Conservation (phyloP, 2,113 vertebrate genomes). For the Sphaerodactylus townsendi region DNA sequence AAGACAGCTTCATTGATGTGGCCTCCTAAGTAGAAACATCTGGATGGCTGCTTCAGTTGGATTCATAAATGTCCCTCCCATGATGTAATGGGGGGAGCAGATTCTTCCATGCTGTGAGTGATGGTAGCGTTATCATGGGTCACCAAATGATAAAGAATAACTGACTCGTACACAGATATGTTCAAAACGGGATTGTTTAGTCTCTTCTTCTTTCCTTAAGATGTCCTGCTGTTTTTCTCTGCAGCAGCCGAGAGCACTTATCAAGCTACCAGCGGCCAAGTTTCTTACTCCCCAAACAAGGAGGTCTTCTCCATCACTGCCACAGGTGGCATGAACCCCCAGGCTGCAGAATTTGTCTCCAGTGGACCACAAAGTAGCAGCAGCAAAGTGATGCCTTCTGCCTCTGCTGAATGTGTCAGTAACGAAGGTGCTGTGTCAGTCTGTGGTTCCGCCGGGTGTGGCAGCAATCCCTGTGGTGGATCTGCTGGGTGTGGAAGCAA, state of each 20-base stretch:
- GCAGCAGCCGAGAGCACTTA: neutral
- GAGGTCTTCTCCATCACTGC: neutral
- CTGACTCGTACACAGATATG: too few relatives aligned
- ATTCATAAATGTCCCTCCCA: too few relatives aligned
- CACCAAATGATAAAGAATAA: too few relatives aligned
- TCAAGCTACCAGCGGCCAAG: neutral
- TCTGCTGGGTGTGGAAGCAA: neutral
- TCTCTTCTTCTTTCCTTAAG: neutral
- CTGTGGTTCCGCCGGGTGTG: neutral
- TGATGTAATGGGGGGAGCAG: too few relatives aligned
- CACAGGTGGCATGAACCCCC: neutral
- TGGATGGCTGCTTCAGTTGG: too few relatives aligned
- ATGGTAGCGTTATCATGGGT: too few relatives aligned
- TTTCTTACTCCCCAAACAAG: neutral
- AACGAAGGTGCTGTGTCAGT: neutral
- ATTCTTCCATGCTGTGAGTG: too few relatives aligned
- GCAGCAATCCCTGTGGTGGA: neutral
- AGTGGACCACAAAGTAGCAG: neutral
- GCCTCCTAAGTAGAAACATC: too few relatives aligned
- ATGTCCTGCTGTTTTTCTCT: neutral
- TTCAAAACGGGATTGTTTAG: too few relatives aligned
- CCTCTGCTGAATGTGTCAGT: neutral
- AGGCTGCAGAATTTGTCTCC: neutral
- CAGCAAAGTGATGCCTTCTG: neutral
- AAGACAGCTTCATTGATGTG: too few relatives aligned